Evolutionary conservation across 2,797 vertebrate genomes (phyloP).

Genomic region (Morelia viridis): DNA sequence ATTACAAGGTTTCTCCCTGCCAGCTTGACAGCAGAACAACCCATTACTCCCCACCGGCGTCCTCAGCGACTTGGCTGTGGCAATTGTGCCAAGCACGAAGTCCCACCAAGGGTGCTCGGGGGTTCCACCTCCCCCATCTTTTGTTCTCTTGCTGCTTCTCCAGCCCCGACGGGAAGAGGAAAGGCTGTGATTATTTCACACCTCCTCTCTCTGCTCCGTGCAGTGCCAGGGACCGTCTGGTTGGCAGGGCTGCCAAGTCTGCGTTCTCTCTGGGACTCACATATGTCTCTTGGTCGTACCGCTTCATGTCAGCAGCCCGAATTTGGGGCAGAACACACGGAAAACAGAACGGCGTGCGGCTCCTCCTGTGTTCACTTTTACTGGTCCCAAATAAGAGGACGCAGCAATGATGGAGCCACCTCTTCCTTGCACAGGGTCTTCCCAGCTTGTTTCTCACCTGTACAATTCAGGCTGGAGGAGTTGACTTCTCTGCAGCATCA

Average conservation of each 20-base stretch:
- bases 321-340: not conserved
- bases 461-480: not conserved
- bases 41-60: accelerated
- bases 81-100: not conserved
- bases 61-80: not conserved
- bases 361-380: not conserved
- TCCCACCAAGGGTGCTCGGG: accelerated
- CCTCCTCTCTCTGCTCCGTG: not conserved
- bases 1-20: not conserved
- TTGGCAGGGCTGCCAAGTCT: not conserved
- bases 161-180: not conserved
- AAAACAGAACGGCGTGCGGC: too few relatives aligned
- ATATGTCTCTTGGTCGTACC: accelerated
- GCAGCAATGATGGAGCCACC: too few relatives aligned
- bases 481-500: not conserved
- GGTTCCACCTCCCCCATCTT: not conserved
- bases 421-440: too few relatives aligned
- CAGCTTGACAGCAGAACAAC: not conserved
- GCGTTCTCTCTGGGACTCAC: not conserved
- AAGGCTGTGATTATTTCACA: not conserved
- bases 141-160: not conserved
- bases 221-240: not conserved
- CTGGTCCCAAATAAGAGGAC: too few relatives aligned
- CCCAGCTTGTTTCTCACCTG: too few relatives aligned
- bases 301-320: not conserved